Base-by-base conservation (phyloP, 2,113 vertebrate genomes). In the Accipiter virgatus region DNA sequence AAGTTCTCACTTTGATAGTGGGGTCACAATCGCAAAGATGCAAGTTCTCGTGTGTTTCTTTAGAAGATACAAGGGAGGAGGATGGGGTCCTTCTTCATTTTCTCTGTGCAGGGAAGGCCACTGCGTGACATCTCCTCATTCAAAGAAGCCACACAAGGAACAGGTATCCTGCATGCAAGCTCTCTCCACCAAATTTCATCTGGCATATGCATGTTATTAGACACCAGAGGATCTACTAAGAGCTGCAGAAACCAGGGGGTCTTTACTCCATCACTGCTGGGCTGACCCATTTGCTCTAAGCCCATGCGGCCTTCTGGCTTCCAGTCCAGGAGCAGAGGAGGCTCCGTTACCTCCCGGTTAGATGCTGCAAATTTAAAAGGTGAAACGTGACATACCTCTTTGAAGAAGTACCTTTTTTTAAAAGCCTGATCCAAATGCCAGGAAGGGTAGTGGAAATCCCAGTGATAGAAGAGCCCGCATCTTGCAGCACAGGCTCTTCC, bases 51-150 rank as follows among this genome's bases (percentile, higher is more conserved):
- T 7, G 3, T 43, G 16, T 70, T 79, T 58, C 66, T 90, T 94
- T 50, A 59, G 52, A 91, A 86, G 12, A 62, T 61, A 34, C 8
- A 21, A 17, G 11, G 32, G 27, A 93, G 55, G 63, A 81, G 31
- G 47, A 36, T 23, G 40, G 18, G 38, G 31, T 16, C 26, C 15
- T 71, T 27, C 25, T 6, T 58, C 10, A 70, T 59, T 82, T 93
- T 77, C 17, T 36, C 36, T 56, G 10, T 17, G 32, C 23, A 59
- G 11, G 29, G 32, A 75, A 63, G 34, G 20, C 16, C 42, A 52
- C 27, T 0, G 0, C 47, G 6, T 20, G 62, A 59, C 19, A 18
- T 43, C 38, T 43, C 36, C 48, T 84, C 31, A 11, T 56, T 90
- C 83, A 86, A 42, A 94, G 66, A 71, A 82, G 53, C 36, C 62